These are phyloP conservation scores for Zosterops pallidus DNA, from an alignment of 2,113 vertebrate genomes.

Conservation along the genomic window DNA sequence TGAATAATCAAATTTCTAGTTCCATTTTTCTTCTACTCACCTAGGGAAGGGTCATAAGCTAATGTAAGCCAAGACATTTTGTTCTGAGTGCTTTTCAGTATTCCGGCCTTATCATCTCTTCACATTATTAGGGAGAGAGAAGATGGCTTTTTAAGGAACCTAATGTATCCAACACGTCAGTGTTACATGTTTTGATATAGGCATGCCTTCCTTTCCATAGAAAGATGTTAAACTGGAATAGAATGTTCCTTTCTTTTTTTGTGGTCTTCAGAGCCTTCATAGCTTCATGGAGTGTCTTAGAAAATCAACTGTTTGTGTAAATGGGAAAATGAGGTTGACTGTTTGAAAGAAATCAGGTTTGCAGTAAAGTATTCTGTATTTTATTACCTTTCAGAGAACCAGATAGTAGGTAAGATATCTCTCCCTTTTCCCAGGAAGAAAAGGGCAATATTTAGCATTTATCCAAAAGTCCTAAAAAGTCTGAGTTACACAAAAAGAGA, in stretches of 20 bases:
- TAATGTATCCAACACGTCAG: neutral
- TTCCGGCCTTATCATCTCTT: neutral
- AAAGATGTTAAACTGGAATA: neutral
- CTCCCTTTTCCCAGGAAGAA: neutral
- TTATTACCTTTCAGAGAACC: neutral
- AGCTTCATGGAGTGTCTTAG: neutral
- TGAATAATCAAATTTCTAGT: neutral
- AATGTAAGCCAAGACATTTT: neutral
- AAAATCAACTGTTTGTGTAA: neutral
- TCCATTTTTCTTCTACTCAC: neutral
- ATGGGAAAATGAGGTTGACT: neutral
- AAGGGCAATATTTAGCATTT: neutral
- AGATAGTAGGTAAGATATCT: neutral
- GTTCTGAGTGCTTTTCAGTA: neutral
- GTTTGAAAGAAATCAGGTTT: neutral
- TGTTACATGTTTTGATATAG: neutral
- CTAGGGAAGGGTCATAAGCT: neutral
- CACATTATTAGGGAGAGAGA: neutral
- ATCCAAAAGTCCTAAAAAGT: neutral
- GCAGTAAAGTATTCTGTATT: neutral
- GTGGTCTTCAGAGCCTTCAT: neutral
- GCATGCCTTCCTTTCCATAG: neutral
- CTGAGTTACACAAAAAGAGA: neutral
- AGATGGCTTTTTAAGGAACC: neutral
- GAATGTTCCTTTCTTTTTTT: neutral